Base-by-base conservation (phyloP, 2,888 invertebrate genomes). In the Alitta virens region DNA sequence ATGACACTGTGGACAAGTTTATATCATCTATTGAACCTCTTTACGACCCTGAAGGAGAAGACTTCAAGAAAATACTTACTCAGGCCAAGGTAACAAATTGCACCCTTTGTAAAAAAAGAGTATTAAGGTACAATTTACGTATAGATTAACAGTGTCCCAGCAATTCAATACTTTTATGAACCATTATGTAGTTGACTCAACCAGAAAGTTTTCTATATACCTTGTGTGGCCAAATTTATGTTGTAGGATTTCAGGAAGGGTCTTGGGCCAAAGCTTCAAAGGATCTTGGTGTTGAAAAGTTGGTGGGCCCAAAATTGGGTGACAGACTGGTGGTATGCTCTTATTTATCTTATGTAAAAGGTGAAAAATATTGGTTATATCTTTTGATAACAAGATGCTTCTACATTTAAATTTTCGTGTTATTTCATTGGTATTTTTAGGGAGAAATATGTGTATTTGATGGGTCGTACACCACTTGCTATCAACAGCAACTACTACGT, bases 401-500 rank as follows among this genome's bases (percentile, higher is more conserved):
- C n/a, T n/a, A n/a, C 12, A 7, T 33, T 5, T 33, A 33, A 33
- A 33, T n/a, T n/a, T n/a, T n/a, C n/a, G 33, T 33, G 12, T 33
- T 33, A 12, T 33, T 33, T 33, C 12, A 33, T n/a, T 40, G 40
- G 46, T 62, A 26, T 68, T 56, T 71, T 72, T 64, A 84, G 84
- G 84, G 83, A 84, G 73, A 84, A 84, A 68, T 85, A 84, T 74
- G 83, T 84, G 18, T 85, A 85, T 70, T 72, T 84, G 56, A 83
- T 78, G 79, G 78, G 81, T 54, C 75, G 85, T 50, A 75, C 72
- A 61, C 82, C 84, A 1, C 70, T 84, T 38, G 77, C 83, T 38
- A 82, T 83, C 64, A 84, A 84, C 74, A 83, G 83, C 64, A 85
- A 85, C 73, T 85, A 84, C 71, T 84, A 84, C 67, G 78, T 80